Conservation (phyloP, 2,113 vertebrate genomes). For the Chaetodon auriga region DNA sequence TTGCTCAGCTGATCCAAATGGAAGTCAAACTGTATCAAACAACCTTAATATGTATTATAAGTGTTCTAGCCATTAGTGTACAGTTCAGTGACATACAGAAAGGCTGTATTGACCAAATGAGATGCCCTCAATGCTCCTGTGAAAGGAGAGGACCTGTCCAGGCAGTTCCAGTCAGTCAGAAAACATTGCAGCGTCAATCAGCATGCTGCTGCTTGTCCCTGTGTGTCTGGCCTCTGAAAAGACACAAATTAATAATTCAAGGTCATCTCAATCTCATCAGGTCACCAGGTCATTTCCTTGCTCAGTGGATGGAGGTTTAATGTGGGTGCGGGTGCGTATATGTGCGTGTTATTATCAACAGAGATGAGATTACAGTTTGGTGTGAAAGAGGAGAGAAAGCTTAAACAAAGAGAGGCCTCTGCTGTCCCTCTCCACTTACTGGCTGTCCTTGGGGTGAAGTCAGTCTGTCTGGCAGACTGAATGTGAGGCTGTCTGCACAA, state of each 20-base stretch:
- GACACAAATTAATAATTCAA: constrained; percentile 77
- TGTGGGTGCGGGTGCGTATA: constrained; percentile 2
- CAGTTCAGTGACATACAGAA: background rate
- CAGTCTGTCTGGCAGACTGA: constrained; percentile 42
- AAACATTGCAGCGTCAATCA: constrained; percentile 17
- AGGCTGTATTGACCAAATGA: background rate
- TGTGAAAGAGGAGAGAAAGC: constrained; percentile 59
- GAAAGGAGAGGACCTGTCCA: background rate
- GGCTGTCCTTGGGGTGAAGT: constrained; percentile 55
- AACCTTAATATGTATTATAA: background rate
- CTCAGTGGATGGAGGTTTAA: constrained; percentile 24
- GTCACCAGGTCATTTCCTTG: constrained; percentile 66
- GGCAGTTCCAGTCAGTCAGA: background rate
- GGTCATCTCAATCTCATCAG: constrained; percentile 69
- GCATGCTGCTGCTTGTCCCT: background rate
- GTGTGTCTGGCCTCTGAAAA: constrained; percentile 24
- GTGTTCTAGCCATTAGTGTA: background rate
- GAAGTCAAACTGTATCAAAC: background rate
- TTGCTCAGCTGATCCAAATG: background rate
- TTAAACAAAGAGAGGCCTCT: constrained; percentile 57
- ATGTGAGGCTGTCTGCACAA: constrained; percentile 44
- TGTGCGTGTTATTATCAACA: constrained; percentile 17
- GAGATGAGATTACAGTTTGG: constrained; percentile 72
- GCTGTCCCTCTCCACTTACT: constrained; percentile 57
- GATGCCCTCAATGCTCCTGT: background rate